A percentile compares a stretch with the other conserved stretches of the same genome.
Conservation (phyloP, 1,140 invertebrate genomes). For the Potamilus streckersoni region DNA sequence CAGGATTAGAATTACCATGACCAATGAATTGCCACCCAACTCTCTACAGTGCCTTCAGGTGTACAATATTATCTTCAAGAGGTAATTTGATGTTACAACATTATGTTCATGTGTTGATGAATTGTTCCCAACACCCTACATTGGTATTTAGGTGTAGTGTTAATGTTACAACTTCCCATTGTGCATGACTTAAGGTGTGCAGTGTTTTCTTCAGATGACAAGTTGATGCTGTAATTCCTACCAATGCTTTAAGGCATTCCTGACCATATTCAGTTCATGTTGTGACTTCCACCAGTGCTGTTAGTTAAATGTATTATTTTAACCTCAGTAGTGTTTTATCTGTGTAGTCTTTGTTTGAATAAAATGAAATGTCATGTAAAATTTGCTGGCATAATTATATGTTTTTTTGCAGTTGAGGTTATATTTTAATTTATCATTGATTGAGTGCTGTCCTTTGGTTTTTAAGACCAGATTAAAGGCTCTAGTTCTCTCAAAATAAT, state of each 20-base stretch:
- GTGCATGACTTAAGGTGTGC: conserved; percentile 45
- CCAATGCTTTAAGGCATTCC: conserved; percentile 52
- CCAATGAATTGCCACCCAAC: conserved; percentile 50
- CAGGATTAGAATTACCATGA: conserved; percentile 50
- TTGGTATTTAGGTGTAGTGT: conserved; percentile 54
- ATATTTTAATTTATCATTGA: too few relatives aligned
- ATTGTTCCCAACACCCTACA: background rate
- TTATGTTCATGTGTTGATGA: background rate
- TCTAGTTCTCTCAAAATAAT: too few relatives aligned
- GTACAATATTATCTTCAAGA: conserved; percentile 58
- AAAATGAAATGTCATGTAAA: too few relatives aligned
- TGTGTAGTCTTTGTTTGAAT: too few relatives aligned
- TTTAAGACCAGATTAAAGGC: too few relatives aligned
- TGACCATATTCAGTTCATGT: conserved; percentile 49
- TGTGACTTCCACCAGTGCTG: background rate
- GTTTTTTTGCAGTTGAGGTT: too few relatives aligned
- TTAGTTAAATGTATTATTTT: too few relatives aligned
- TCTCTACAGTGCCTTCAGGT: conserved; percentile 51
- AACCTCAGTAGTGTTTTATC: too few relatives aligned
- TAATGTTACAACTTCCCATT: conserved; percentile 35
- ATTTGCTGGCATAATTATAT: too few relatives aligned
- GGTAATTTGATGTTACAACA: conserved; percentile 29
- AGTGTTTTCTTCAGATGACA: conserved; percentile 60
- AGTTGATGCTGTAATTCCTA: background rate
- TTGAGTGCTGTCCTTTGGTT: too few relatives aligned